phyloP scores from a whole-genome alignment of 2,888 invertebrate genomes.

The Sinodicranocentrus sp. region DNA sequence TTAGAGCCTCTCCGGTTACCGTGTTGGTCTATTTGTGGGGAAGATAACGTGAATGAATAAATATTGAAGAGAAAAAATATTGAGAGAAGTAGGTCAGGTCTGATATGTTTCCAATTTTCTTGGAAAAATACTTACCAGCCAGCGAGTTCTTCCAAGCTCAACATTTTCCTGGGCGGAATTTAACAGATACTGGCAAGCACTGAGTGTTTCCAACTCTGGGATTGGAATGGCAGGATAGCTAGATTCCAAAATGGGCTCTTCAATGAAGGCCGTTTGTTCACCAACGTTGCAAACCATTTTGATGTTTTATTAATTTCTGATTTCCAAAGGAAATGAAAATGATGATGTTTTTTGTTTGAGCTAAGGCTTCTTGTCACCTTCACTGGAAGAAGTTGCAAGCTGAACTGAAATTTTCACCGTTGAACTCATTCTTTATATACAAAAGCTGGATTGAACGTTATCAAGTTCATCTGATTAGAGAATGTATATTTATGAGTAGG shows the following conservation, averaged over 20 bases:
- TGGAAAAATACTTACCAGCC: slow-evolving; percentile 54
- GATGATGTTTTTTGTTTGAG: not conserved
- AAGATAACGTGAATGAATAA: not conserved
- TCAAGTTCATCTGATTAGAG: slow-evolving; percentile 1
- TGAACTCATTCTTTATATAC: slow-evolving; percentile 33
- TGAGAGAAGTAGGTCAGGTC: slow-evolving; percentile 40
- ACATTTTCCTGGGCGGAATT: slow-evolving; percentile 56
- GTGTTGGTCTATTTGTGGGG: slow-evolving; percentile 70
- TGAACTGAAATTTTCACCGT: slow-evolving; percentile 50
- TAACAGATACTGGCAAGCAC: slow-evolving; percentile 62
- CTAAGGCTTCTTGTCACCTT: not conserved
- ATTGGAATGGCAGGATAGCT: slow-evolving; percentile 61
- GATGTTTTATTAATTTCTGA: slow-evolving; percentile 33
- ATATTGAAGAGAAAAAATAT: slow-evolving; percentile 13
- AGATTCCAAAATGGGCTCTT: slow-evolving; percentile 64
- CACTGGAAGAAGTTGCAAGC: slow-evolving; percentile 15
- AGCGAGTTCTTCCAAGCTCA: slow-evolving; percentile 58
- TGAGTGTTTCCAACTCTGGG: slow-evolving; percentile 72
- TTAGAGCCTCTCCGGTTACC: slow-evolving; percentile 71
- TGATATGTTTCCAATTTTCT: not conserved
- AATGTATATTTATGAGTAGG: too few relatives aligned
- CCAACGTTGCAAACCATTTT: slow-evolving; percentile 22
- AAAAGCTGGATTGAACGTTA: not conserved
- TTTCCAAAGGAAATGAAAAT: slow-evolving; percentile 1
- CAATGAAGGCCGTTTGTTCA: slow-evolving; percentile 47